Base-by-base conservation (phyloP, 2,113 vertebrate genomes). In the Eurypyga helias region DNA sequence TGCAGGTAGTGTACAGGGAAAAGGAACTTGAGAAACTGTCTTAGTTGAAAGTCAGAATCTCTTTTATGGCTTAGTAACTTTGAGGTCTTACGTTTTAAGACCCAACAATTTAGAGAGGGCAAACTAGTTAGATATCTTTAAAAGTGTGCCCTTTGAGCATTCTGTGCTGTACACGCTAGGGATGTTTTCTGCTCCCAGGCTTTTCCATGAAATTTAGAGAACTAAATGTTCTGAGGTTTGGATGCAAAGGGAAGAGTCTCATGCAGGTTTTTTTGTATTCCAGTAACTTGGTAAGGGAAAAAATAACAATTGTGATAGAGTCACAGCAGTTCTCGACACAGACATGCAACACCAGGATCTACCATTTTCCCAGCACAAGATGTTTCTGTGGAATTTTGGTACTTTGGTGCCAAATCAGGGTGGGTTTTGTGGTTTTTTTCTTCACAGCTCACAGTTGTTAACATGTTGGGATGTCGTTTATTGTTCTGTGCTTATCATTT, bases 81-180 rank as follows among this genome's bases (percentile, higher is more conserved):
- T 94, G 25, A 80, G 28, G 15, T 83, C 36, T 17, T 23, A 9
- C 38, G 16, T 77, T 79, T 82, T 64, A 48, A 93, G 13, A 51
- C 28, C 3, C 5, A 34, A 1, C 11, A 34, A 4, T 61, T 92
- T 19, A 83, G 26, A 28, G 14, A 43, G 45, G 51, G 64, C 10
- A 24, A 38, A 71, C 26, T 14, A 7, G 19, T 57, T 86, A 13
- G 0, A 0, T 60, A 0, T 10, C 21, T 84, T 38, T 54, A 21
- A 18, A 81, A 67, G 29, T 3, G 1, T 13, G 13, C 15, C 5
- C 36, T 17, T 49, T 61, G 45, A 83, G 3, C 7, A 5, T 81
- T 54, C 20, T 64, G 17, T 71, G 13, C 76, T 90, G 43, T 64
- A 26, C 25, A n/a, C 5, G 2, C 7, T 8, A 33, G 24, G 28